A percentile compares a stretch with the other conserved stretches of the same genome.
Evolutionary conservation across 2,113 vertebrate genomes (phyloP).

Genomic region (Eolophus roseicapilla): DNA sequence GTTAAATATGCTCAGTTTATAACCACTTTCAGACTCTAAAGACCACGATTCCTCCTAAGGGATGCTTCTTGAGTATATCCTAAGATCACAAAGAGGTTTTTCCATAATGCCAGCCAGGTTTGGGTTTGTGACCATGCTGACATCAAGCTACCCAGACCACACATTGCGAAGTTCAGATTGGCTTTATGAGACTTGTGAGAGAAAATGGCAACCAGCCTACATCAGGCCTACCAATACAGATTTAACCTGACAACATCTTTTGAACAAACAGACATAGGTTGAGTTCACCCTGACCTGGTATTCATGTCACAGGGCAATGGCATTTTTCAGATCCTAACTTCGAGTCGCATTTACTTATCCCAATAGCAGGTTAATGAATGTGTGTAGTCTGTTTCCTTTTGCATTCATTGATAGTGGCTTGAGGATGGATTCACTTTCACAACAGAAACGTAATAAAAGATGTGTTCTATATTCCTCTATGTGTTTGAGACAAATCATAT

Average conservation of each 20-base stretch:
- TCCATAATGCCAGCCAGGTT: background rate
- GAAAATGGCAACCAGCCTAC: background rate
- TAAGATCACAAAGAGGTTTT: background rate
- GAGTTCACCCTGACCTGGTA: background rate
- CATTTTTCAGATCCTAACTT: background rate
- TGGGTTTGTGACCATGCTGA: fast-evolving
- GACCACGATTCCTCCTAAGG: background rate
- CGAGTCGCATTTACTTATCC: background rate
- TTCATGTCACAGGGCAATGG: background rate
- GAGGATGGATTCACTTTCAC: background rate
- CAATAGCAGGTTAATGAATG: background rate
- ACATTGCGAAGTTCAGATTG: fast-evolving
- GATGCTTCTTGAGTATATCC: background rate
- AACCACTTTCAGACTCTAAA: background rate
- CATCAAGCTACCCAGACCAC: background rate
- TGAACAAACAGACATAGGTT: background rate
- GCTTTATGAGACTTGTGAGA: background rate
- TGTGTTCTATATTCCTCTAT: background rate
- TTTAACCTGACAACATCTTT: background rate
- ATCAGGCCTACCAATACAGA: background rate
- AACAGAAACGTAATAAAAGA: background rate
- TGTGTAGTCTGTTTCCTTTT: background rate
- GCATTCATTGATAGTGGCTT: background rate
- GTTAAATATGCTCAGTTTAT: background rate
- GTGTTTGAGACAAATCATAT: background rate